These are phyloP conservation scores for Iselma pallidipennis DNA, from an alignment of 2,888 invertebrate genomes.

Conservation along the genomic window DNA sequence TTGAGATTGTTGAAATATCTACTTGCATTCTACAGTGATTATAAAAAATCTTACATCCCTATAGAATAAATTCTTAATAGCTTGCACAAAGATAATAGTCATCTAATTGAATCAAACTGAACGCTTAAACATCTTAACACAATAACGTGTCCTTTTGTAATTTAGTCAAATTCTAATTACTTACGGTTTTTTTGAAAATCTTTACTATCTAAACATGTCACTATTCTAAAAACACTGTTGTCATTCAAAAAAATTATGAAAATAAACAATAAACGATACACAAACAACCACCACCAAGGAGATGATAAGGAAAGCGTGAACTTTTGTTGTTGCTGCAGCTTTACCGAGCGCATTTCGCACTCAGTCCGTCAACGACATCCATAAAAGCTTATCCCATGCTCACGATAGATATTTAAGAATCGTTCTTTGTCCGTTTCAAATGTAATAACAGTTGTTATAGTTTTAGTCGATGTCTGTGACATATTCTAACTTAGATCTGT, in stretches of 20 bases:
- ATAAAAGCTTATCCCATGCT: conserved; percentile 26
- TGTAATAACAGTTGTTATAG: conserved; percentile 5
- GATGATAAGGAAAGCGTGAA: not conserved
- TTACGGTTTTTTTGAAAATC: conserved; percentile 46
- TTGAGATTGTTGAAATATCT: too few species aligned
- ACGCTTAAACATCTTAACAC: too few species aligned
- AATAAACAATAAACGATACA: conserved; percentile 4
- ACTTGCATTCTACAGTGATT: too few species aligned
- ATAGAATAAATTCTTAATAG: too few species aligned
- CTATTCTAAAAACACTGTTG: conserved; percentile 11
- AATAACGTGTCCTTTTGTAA: too few species aligned
- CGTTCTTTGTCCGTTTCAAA: conserved; percentile 15
- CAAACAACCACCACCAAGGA: not conserved
- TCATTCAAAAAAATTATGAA: not conserved
- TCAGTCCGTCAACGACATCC: conserved; percentile 17
- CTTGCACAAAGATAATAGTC: too few species aligned
- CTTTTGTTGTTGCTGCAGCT: not conserved
- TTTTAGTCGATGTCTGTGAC: conserved; percentile 18
- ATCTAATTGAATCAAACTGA: too few species aligned
- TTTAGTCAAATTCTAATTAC: conserved; percentile 13
- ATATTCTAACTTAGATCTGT: conserved; percentile 24
- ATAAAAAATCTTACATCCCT: too few species aligned
- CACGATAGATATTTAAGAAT: conserved; percentile 10
- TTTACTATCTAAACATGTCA: conserved; percentile 37
- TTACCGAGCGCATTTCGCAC: conserved; percentile 32